phyloP scores from a whole-genome alignment of 2,888 invertebrate species.

The Agrochola lychnidis region DNA sequence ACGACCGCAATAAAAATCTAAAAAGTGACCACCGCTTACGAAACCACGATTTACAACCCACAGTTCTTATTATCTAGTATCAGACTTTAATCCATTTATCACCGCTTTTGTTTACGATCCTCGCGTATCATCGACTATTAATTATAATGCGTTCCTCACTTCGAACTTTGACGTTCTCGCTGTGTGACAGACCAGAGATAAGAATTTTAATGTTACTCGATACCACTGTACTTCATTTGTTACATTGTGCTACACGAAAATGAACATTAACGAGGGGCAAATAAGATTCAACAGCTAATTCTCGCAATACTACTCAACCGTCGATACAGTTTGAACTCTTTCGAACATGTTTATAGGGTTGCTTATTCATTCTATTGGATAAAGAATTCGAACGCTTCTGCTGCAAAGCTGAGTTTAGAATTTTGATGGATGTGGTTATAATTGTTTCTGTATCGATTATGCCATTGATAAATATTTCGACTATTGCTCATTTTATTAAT shows the following conservation, averaged over 20 bases:
- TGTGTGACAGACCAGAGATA: constrained; percentile 90
- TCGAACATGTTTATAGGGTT: constrained; percentile 65
- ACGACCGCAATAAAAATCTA: constrained; percentile 66
- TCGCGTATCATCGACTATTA: constrained; percentile 90
- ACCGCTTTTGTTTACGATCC: constrained; percentile 90
- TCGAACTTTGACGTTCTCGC: constrained; percentile 90
- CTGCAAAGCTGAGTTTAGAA: constrained; percentile 83
- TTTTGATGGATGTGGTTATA: constrained; percentile 90
- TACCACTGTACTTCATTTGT: constrained; percentile 79
- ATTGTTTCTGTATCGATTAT: constrained; percentile 91
- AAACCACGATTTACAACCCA: constrained; percentile 88
- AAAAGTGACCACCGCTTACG: constrained; percentile 86
- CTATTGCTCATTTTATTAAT: constrained; percentile 91
- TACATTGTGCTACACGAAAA: constrained; percentile 67
- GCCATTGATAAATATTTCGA: constrained; percentile 91
- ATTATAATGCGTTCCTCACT: constrained; percentile 90
- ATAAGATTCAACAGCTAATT: constrained; percentile 62
- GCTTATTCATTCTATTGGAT: constrained; percentile 63
- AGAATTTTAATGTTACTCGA: constrained; percentile 90
- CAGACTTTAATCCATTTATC: constrained; percentile 90
- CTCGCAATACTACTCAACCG: constrained; percentile 28
- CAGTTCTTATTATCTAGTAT: constrained; percentile 88
- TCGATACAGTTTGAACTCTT: constrained; percentile 75
- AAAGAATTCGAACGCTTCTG: constrained; percentile 76
- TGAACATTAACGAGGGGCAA: constrained; percentile 65